phyloP scores from a whole-genome alignment of 1,140 invertebrate genomes.

The Drosophila biarmipes region DNA sequence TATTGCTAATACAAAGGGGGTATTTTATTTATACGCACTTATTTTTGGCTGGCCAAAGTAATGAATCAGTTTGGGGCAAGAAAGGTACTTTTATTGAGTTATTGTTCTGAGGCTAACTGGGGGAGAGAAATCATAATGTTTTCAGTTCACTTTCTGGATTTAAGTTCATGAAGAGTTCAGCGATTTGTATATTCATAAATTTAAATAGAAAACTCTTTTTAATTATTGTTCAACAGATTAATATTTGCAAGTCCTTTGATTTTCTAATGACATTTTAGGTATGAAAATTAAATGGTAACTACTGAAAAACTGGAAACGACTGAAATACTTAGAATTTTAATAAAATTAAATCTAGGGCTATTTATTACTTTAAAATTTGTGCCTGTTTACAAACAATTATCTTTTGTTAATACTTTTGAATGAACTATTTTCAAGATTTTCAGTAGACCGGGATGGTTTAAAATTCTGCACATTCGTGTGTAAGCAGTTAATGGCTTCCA shows the following conservation, averaged over 20 bases:
- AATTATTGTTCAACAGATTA: not conserved
- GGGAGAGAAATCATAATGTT: not conserved
- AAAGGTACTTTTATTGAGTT: not conserved
- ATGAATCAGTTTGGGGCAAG: not conserved
- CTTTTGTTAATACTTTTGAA: not conserved
- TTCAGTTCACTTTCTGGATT: too few relatives aligned
- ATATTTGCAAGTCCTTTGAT: too few relatives aligned
- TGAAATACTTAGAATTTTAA: too few relatives aligned
- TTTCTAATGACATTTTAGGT: too few relatives aligned
- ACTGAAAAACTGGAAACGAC: too few relatives aligned
- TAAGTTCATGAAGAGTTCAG: too few relatives aligned
- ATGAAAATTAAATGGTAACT: too few relatives aligned
- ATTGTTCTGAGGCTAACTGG: not conserved
- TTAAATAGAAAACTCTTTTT: too few relatives aligned
- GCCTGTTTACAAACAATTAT: not conserved
- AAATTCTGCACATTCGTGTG: constrained; percentile 11
- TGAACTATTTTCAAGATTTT: constrained; percentile 8
- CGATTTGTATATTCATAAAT: too few relatives aligned
- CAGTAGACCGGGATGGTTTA: constrained; percentile 16
- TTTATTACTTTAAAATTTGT: too few relatives aligned
- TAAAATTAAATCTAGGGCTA: too few relatives aligned
- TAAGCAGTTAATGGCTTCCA: constrained; percentile 60
- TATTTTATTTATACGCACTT: constrained; percentile 29
- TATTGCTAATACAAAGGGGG: constrained; percentile 17
- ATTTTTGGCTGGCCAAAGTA: constrained; percentile 5